Evolutionary conservation across 2,888 invertebrate genomes (phyloP).

Genomic region (Acanthosoma haemorrhoidale): DNA sequence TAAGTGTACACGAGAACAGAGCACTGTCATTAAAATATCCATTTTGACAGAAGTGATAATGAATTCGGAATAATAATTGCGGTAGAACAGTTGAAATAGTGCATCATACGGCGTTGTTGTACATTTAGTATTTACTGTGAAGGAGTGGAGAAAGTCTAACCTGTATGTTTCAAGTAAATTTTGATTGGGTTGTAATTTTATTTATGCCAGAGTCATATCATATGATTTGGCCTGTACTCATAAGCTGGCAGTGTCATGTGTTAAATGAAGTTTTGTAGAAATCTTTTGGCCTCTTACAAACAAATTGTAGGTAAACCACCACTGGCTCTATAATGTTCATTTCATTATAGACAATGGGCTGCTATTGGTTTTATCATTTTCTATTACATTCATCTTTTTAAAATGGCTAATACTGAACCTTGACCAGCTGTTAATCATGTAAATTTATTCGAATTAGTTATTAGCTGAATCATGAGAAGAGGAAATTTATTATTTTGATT

Average conservation of each 20-base stretch:
- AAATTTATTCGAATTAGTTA: not conserved
- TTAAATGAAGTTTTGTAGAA: not conserved
- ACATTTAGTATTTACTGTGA: no score
- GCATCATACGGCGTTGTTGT: no score
- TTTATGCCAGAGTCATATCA: not conserved
- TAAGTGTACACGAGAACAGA: not conserved
- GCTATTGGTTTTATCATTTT: not conserved
- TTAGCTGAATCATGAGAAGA: not conserved
- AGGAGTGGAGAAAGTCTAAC: no score
- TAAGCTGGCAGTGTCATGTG: not conserved
- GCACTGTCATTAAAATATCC: not conserved
- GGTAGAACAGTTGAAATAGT: no score
- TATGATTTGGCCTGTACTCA: not conserved
- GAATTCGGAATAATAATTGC: no score
- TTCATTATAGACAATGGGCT: no score
- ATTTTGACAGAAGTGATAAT: not conserved
- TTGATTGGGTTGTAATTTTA: no score
- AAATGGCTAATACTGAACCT: not conserved
- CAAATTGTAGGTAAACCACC: slow-evolving; percentile 2
- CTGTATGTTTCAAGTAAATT: not conserved
- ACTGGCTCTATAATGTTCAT: not conserved
- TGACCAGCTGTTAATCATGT: not conserved
- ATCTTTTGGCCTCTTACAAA: not conserved
- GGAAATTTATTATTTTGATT: not conserved
- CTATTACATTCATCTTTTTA: not conserved